Conservation (phyloP, 1,140 invertebrate species). For the Caenorhabditis latens region DNA sequence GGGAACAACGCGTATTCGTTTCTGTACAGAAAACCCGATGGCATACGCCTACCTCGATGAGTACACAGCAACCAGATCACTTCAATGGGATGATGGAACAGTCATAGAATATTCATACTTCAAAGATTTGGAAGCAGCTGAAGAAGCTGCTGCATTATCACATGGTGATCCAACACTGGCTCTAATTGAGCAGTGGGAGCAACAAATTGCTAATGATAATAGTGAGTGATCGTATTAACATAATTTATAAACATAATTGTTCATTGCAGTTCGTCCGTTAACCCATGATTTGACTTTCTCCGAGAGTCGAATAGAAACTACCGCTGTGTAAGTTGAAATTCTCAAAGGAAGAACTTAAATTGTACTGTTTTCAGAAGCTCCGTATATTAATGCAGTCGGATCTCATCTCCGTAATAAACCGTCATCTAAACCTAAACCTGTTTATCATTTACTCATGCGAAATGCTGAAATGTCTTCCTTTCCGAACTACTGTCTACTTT, state of each 20-base stretch:
- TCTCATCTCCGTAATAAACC: slow-evolving; percentile 14
- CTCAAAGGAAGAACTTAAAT: neutral
- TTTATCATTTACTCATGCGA: neutral
- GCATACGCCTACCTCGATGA: slow-evolving; percentile 67
- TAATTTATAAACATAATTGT: neutral
- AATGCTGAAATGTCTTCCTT: neutral
- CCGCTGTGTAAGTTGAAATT: slow-evolving; percentile 6
- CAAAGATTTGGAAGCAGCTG: slow-evolving; percentile 24
- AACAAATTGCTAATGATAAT: slow-evolving; percentile 38
- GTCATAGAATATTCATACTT: slow-evolving; percentile 54
- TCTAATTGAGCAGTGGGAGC: slow-evolving; percentile 35
- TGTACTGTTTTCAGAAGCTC: slow-evolving; percentile 10
- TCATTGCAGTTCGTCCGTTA: slow-evolving; percentile 13
- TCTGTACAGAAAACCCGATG: slow-evolving; percentile 52
- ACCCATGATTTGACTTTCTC: slow-evolving; percentile 41
- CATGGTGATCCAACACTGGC: slow-evolving; percentile 27
- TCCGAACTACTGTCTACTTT: neutral
- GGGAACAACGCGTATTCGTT: slow-evolving; percentile 44
- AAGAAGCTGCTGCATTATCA: slow-evolving; percentile 4
- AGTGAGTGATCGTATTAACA: neutral
- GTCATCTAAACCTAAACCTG: neutral
- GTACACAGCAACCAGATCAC: slow-evolving; percentile 1
- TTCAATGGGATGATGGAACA: slow-evolving; percentile 63
- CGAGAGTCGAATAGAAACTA: slow-evolving; percentile 34
- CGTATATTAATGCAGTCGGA: slow-evolving; percentile 39